Base-by-base conservation (phyloP, 1,140 invertebrate genomes). In the Neodiprion fabricii region DNA sequence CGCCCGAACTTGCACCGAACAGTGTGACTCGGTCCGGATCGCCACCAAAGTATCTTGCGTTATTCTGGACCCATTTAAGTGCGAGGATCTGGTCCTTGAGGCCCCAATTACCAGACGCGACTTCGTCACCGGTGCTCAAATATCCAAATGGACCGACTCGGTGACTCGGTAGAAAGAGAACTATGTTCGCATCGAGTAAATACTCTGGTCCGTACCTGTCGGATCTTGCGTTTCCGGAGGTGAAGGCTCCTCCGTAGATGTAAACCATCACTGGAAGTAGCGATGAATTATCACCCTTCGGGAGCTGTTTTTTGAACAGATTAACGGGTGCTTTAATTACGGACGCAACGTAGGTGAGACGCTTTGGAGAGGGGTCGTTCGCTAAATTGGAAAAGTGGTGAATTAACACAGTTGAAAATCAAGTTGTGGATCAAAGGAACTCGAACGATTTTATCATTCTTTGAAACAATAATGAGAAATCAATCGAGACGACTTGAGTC, bases 141-240 rank as follows among this genome's bases (percentile, higher is more conserved):
- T 92, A 92, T 9, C 91, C 91, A 17, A 91, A 81, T 14, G 89
- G 82, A 11, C 89, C 90, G 1, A 92, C 79, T 71, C 91, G 78
- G 79, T 91, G 92, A 77, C 92, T 91, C n/a, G 92, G 80, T 48
- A 85, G 88, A 0, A 92, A 91, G 11, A 92, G 73, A 49, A 92
- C 84, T 2, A 91, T 85, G 77, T 90, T 85, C 74, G 89, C 86
- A 77, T 92, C 89, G 70, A 93, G 80, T 5, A 93, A 80, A 81
- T 87, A 91, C 67, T 90, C 89, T 3, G 89, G 88, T 40, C 86
- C 88, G 7, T 81, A 81, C 0, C 83, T 17, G 7, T 69, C 53
- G 2, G 82, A 81, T 47, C 76, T 78, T 1, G 84, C 81, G 0
- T 82, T 80, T 8, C 89, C 89, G n/a, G 80, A 81, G 66, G 85